A percentile compares a stretch with the other conserved stretches of the same genome.
Evolutionary conservation across 2,888 invertebrate genomes (phyloP).

Genomic region (Acronicta alni): DNA sequence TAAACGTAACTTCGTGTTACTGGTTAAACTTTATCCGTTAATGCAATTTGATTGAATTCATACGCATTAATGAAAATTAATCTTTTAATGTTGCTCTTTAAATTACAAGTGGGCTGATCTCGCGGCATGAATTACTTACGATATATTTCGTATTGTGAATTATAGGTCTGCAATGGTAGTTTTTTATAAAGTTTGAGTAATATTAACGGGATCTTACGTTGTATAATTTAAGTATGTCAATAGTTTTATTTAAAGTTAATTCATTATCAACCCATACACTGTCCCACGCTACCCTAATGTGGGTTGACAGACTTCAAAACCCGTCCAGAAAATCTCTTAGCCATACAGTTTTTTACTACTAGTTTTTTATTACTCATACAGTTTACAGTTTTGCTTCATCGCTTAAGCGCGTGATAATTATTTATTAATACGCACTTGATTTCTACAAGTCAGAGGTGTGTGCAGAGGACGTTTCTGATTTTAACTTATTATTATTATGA

Average conservation of each 20-base stretch:
- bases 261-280: too few relatives aligned
- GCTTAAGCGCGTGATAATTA: too few relatives aligned
- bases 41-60: constrained; percentile 55
- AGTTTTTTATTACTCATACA: too few relatives aligned
- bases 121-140: constrained; percentile 51
- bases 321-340: too few relatives aligned
- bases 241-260: background rate
- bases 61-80: constrained; percentile 53
- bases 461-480: too few relatives aligned
- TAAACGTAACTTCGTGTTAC: constrained; percentile 46
- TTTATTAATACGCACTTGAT: too few relatives aligned
- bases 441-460: too few relatives aligned
- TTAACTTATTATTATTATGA: too few relatives aligned
- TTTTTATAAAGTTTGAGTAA: constrained; percentile 27
- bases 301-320: too few relatives aligned
- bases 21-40: constrained; percentile 46
- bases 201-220: constrained; percentile 12
- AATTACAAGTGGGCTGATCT: constrained; percentile 54
- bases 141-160: constrained; percentile 50
- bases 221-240: background rate
- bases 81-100: constrained; percentile 50
- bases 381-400: too few relatives aligned
- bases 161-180: constrained; percentile 44
- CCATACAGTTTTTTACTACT: too few relatives aligned
- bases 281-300: too few relatives aligned